phyloP scores from a whole-genome alignment of 2,113 vertebrate species.

The Nibea albiflora region DNA sequence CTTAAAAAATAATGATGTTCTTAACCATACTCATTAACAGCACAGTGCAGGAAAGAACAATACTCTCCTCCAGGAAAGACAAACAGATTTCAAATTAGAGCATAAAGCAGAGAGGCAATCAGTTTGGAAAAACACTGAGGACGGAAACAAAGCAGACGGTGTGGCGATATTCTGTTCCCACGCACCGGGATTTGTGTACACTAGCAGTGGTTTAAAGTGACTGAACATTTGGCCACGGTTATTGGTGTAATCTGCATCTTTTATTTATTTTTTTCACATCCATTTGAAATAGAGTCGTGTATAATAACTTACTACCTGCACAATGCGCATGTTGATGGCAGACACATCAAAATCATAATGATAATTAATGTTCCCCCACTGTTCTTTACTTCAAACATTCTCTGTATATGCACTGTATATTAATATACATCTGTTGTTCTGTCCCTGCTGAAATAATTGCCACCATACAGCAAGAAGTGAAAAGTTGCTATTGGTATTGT shows the following conservation, averaged over 20 bases:
- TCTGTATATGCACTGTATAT: conserved; percentile 38
- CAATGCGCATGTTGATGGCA: conserved; percentile 45
- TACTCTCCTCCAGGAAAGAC: conserved; percentile 82
- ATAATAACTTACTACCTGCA: conserved; percentile 30
- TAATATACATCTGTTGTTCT: conserved; percentile 58
- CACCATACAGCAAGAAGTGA: conserved; percentile 33
- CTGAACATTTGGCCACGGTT: conserved; percentile 57
- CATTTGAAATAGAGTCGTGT: conserved; percentile 23
- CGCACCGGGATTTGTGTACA: conserved; percentile 43
- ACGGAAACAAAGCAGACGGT: conserved; percentile 69
- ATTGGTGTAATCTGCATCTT: conserved; percentile 50
- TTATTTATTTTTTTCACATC: background rate
- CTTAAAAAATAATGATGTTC: conserved; percentile 90
- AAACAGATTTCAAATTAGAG: conserved; percentile 86
- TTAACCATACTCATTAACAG: conserved; percentile 86
- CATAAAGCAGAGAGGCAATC: conserved; percentile 82
- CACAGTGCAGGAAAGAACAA: conserved; percentile 82
- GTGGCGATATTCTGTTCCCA: conserved; percentile 61
- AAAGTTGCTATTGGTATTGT: conserved; percentile 10
- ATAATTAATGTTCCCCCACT: conserved; percentile 51
- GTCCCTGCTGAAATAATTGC: conserved; percentile 54
- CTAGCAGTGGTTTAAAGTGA: conserved; percentile 56
- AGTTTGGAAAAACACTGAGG: conserved; percentile 73
- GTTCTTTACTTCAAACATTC: conserved; percentile 62
- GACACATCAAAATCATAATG: conserved; percentile 46